A percentile compares a stretch with the other conserved stretches of the same genome.
These are phyloP conservation scores for Eospalax fontanierii DNA, from an alignment of 2,797 vertebrate species.

Conservation along the genomic window DNA sequence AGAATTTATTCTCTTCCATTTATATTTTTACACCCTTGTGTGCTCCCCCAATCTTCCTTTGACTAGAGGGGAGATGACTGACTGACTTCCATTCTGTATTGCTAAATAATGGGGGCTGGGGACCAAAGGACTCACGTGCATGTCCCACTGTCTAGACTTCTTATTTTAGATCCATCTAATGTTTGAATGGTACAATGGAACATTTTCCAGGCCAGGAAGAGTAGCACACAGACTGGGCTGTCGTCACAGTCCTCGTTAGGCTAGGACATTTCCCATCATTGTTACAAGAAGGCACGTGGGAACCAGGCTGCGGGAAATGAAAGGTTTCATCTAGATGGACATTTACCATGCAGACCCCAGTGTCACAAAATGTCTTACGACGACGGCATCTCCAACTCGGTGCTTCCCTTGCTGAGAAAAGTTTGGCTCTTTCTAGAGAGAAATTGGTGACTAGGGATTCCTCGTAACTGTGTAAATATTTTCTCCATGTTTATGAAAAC, in stretches of 20 bases:
- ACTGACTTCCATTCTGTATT: not conserved
- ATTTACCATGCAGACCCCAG: slow-evolving; percentile 60
- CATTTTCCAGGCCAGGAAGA: slow-evolving; percentile 71
- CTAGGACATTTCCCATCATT: slow-evolving; percentile 76
- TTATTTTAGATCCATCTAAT: slow-evolving; percentile 76
- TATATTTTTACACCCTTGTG: not conserved
- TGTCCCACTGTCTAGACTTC: slow-evolving; percentile 76
- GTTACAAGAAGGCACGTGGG: slow-evolving; percentile 51
- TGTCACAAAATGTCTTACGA: slow-evolving; percentile 41
- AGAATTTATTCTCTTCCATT: slow-evolving; percentile 32
- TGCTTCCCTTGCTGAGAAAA: slow-evolving; percentile 58
- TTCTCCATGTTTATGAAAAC: slow-evolving; percentile 5
- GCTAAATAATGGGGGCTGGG: not conserved
- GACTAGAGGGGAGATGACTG: not conserved
- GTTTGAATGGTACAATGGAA: slow-evolving; percentile 68
- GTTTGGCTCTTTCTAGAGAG: slow-evolving; percentile 50
- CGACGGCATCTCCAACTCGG: slow-evolving; percentile 31
- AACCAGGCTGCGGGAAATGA: slow-evolving; percentile 60
- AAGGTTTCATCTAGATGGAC: slow-evolving; percentile 63
- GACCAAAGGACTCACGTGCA: slow-evolving; percentile 22
- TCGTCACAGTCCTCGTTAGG: slow-evolving; percentile 24
- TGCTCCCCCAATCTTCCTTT: not conserved
- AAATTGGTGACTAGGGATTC: slow-evolving; percentile 48
- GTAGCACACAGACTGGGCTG: slow-evolving; percentile 28
- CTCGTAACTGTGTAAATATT: slow-evolving; percentile 23